A percentile compares a stretch with the other conserved stretches of the same genome.
phyloP scores from a whole-genome alignment of 2,888 invertebrate genomes.

The Lampropteryx suffumata region DNA sequence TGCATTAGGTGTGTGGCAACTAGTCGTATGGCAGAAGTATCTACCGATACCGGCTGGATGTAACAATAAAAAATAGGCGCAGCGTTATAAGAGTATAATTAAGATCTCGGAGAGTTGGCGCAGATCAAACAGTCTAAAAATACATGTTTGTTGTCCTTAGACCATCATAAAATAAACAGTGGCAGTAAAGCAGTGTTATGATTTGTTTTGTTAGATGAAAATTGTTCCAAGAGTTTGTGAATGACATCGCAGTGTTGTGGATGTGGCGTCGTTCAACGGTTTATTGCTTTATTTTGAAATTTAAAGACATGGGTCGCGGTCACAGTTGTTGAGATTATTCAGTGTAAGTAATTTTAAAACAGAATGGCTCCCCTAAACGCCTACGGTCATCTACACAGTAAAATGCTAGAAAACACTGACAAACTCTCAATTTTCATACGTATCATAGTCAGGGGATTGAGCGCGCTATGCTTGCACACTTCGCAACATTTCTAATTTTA shows the following conservation, averaged over 20 bases:
- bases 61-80: no score
- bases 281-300: background rate
- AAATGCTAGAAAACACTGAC: background rate
- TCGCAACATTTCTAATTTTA: conserved; percentile 60
- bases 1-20: no score
- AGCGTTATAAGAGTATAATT: no score
- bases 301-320: no score
- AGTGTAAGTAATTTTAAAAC: no score
- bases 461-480: conserved; percentile 25
- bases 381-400: background rate
- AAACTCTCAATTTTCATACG: background rate
- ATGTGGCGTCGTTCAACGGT: background rate
- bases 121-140: conserved; percentile 43
- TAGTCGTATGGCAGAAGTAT: no score
- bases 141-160: conserved; percentile 37
- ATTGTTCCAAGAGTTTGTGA: conserved; percentile 1
- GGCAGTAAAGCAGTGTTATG: conserved; percentile 28
- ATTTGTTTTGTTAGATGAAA: conserved; percentile 25
- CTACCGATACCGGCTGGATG: no score
- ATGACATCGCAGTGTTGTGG: conserved; percentile 1
- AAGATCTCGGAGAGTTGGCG: conserved; percentile 50
- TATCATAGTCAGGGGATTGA: conserved; percentile 1
- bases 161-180: conserved; percentile 37
- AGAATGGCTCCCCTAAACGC: no score
- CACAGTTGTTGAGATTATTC: no score